Base-by-base conservation (phyloP, 2,797 vertebrate genomes). In the Danio jaintianensis region DNA sequence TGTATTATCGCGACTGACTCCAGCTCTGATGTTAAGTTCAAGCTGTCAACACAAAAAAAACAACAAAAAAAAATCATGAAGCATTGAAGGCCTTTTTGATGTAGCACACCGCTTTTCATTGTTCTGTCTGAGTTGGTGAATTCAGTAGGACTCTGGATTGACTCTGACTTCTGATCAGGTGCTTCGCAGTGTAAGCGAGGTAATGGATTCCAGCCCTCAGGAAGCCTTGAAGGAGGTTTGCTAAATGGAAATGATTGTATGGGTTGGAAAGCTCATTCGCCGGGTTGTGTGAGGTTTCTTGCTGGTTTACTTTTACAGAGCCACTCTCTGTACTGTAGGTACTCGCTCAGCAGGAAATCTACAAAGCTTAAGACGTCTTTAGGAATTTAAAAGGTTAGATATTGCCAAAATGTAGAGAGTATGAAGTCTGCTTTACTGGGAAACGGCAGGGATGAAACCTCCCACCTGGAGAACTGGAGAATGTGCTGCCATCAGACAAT, bases 241-340 rank as follows among this genome's bases (percentile, higher is more conserved):
- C 55, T 78, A 69, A 70, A 78, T 69, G 55, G 55, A 68, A 78
- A 70, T 69, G 7, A 69, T 69, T 68, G 42, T 78, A 78, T 36
- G 76, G 38, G 56, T 43, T 16, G 66, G 29, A 20, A 78, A 70
- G 45, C 45, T 47, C 64, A 61, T 50, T 78, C 29, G 55, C 61
- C 42, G 76, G 75, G 29, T 10, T 78, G 64, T 59, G 55, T 42
- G 42, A 61, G 76, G 36, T 40, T 69, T 69, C 43, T 61, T 70
- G 55, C 76, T 78, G 76, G 64, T 52, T 61, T 78, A 61, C 55
- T 50, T 71, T 74, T 61, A 74, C 43, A n/a, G 71, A 61, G 43
- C 20, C 48, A 15, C 38, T 59, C 56, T 74, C 56, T 74, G 20
- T 74, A 50, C 55, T 13, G 64, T 43, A 1, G 45, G 29, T 61